Conservation (phyloP, 2,888 invertebrate genomes). For the Steinernema scapterisci region DNA sequence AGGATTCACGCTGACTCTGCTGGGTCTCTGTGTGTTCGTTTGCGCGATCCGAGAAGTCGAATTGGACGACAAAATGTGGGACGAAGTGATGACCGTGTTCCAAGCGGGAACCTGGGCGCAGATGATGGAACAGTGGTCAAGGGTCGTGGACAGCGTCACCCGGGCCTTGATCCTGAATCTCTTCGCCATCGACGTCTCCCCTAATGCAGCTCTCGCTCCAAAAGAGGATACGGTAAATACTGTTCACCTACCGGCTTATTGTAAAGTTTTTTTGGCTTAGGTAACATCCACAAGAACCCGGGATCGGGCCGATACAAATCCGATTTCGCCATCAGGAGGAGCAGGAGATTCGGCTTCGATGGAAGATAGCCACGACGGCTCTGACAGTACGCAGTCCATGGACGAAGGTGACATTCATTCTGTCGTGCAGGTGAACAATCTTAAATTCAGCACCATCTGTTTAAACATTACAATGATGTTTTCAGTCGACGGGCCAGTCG, state of each 20-base stretch:
- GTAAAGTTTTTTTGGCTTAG: not conserved
- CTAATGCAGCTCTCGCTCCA: not conserved
- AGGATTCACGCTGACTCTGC: constrained; percentile 57
- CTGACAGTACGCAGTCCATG: not conserved
- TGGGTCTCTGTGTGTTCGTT: constrained; percentile 46
- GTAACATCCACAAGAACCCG: not conserved
- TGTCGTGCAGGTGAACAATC: constrained; percentile 9
- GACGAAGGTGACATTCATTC: constrained; percentile 23
- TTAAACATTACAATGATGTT: constrained; percentile 30
- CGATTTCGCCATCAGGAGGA: not conserved
- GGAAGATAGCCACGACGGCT: not conserved
- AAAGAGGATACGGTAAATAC: constrained; percentile 18
- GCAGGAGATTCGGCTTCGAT: constrained; percentile 3
- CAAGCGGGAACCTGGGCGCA: constrained; percentile 45
- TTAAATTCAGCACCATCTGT: not conserved
- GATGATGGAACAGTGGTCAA: constrained; percentile 51
- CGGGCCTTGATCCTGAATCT: constrained; percentile 91
- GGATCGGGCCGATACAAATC: constrained; percentile 7
- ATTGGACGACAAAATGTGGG: constrained; percentile 63
- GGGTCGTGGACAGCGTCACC: constrained; percentile 85
- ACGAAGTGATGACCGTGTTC: constrained; percentile 57
- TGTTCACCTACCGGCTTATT: not conserved
- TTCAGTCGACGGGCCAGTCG: constrained; percentile 53
- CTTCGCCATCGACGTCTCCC: constrained; percentile 82
- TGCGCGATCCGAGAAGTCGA: constrained; percentile 57